Percentiles rank a stretch among this genome's conserved stretches.
phyloP scores from a whole-genome alignment of 2,888 invertebrate species.

The Epicampocera succincta region DNA sequence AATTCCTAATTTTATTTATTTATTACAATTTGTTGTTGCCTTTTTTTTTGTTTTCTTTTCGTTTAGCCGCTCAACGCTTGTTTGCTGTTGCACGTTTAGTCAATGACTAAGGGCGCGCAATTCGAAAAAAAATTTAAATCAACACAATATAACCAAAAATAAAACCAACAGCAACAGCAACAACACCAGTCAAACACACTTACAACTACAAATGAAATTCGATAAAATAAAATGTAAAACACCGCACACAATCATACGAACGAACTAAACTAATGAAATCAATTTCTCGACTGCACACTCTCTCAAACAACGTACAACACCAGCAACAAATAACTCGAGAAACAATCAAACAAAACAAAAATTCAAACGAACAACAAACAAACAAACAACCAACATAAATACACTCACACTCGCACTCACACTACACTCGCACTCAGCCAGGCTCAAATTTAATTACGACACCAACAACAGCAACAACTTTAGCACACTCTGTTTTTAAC shows the following conservation, averaged over 20 bases:
- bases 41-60: not conserved
- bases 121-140: conserved; percentile 80
- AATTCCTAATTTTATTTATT: conserved; percentile 34
- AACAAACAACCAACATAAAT: conserved; percentile 64
- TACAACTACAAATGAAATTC: conserved; percentile 69
- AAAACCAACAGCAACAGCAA: conserved; percentile 47
- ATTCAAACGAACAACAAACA: conserved; percentile 50
- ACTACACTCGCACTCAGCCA: conserved; percentile 67
- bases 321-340: conserved; percentile 48
- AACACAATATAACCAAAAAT: conserved; percentile 71
- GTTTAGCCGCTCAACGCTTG: conserved; percentile 64
- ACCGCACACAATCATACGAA: conserved; percentile 43
- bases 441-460: conserved; percentile 67
- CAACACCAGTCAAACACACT: conserved; percentile 26
- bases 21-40: conserved; percentile 24
- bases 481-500: conserved; percentile 63
- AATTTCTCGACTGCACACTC: conserved; percentile 73
- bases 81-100: conserved; percentile 77
- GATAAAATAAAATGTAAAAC: conserved; percentile 45
- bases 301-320: conserved; percentile 69
- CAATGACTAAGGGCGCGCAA: conserved; percentile 80
- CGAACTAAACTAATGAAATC: conserved; percentile 80
- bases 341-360: conserved; percentile 8
- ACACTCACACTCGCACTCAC: too few species aligned
- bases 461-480: conserved; percentile 40